Evolutionary conservation across 2,797 vertebrate species (phyloP).

Genomic region (Coregonus sp.): DNA sequence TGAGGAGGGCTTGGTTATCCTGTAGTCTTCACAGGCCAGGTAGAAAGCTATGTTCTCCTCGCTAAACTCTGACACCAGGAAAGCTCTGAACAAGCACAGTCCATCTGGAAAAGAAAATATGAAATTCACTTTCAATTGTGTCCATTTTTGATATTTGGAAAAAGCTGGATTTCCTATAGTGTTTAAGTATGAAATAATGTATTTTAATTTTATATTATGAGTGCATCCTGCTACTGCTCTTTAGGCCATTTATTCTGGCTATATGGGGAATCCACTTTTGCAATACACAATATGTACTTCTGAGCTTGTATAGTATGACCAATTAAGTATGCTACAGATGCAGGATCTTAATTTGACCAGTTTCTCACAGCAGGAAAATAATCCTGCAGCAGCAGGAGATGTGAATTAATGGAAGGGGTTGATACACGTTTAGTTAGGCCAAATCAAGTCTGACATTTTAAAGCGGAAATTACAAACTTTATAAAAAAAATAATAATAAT

Average conservation of each 20-base stretch:
- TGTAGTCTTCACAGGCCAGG: conserved; percentile 93
- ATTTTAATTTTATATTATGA: neutral
- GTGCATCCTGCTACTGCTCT: neutral
- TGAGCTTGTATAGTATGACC: too few species aligned
- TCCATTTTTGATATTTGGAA: neutral
- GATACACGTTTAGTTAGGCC: too few species aligned
- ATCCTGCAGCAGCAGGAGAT: too few species aligned
- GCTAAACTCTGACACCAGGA: conserved; percentile 92
- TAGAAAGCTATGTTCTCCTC: conserved; percentile 98
- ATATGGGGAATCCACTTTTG: too few species aligned
- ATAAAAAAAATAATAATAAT: too few species aligned
- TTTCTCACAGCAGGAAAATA: too few species aligned
- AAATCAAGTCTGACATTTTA: too few species aligned
- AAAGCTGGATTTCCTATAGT: neutral
- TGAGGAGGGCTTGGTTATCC: conserved; percentile 81
- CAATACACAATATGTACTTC: too few species aligned
- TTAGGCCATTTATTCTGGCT: neutral
- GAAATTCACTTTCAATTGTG: neutral
- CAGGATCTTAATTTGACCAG: too few species aligned
- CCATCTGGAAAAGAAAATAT: conserved; percentile 77
- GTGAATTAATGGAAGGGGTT: too few species aligned
- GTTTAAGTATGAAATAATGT: neutral
- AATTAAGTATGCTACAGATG: too few species aligned
- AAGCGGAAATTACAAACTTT: too few species aligned
- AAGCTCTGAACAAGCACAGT: conserved; percentile 87